Conservation (phyloP, 1,140 invertebrate species). For the Aphelenchoides fujianensis region DNA sequence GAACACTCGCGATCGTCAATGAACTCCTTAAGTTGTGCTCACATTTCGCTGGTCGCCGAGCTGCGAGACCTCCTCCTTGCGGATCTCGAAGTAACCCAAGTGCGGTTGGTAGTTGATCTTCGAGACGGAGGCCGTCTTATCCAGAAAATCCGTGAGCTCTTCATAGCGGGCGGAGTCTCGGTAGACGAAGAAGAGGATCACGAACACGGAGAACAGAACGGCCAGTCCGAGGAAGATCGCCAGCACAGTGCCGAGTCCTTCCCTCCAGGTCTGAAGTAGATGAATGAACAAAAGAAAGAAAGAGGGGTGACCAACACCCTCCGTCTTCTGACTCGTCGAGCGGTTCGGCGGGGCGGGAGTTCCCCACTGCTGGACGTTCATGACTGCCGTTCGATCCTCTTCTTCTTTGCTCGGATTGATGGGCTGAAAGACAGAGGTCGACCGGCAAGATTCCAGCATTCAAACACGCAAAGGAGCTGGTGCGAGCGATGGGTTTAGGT, state of each 20-base stretch:
- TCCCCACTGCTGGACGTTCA: neutral
- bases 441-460: too few relatives aligned
- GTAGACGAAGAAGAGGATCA: slow-evolving; percentile 37
- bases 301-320: too few relatives aligned
- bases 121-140: slow-evolving; percentile 49
- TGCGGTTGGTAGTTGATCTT: slow-evolving; percentile 47
- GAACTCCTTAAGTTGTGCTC: slow-evolving; percentile 17
- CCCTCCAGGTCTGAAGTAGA: slow-evolving; percentile 33
- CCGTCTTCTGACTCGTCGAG: neutral
- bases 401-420: too few relatives aligned
- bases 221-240: slow-evolving; percentile 24
- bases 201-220: slow-evolving; percentile 40
- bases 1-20: slow-evolving; percentile 26
- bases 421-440: too few relatives aligned
- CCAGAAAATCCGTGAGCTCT: slow-evolving; percentile 34
- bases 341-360: neutral
- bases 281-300: too few relatives aligned
- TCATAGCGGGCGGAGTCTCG: slow-evolving; percentile 43
- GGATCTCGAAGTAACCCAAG: slow-evolving; percentile 39
- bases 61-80: slow-evolving; percentile 32
- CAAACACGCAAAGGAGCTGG: too few relatives aligned
- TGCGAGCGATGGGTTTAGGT: too few relatives aligned
- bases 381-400: too few relatives aligned
- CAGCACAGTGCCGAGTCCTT: slow-evolving; percentile 43
- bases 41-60: slow-evolving; percentile 46